Conservation (phyloP, 2,113 vertebrate genomes). For the Phrynosoma platyrhinos region DNA sequence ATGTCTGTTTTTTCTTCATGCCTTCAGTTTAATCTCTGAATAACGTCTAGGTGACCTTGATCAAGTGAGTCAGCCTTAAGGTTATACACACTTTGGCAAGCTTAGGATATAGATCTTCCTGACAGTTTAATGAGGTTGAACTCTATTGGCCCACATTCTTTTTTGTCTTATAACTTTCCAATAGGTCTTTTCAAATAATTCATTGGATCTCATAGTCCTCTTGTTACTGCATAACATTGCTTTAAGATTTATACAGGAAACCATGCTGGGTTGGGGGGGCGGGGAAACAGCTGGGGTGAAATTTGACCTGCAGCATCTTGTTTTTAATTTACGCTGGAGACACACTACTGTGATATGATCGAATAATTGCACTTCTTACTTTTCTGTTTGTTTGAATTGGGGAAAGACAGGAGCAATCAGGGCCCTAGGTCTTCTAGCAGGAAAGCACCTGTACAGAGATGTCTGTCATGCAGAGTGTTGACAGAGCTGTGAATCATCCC, state of each 20-base stretch:
- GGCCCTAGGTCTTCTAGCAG: slow-evolving; percentile 11
- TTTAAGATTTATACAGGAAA: background rate
- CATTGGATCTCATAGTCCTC: background rate
- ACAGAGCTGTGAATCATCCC: slow-evolving; percentile 8
- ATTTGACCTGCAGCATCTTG: background rate
- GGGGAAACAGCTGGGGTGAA: background rate
- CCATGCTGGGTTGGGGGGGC: background rate
- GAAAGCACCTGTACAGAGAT: background rate
- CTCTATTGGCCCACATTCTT: background rate
- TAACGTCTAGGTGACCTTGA: background rate
- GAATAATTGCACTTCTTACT: slow-evolving; percentile 13
- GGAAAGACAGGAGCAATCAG: background rate
- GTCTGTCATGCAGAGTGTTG: background rate
- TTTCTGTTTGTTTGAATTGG: background rate
- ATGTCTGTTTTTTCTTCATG: background rate
- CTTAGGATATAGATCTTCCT: background rate
- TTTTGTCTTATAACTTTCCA: slow-evolving; percentile 5
- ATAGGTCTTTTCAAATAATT: background rate
- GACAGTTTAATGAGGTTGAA: background rate
- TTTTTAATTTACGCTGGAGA: slow-evolving; percentile 21
- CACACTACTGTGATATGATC: background rate
- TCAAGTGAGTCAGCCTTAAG: background rate
- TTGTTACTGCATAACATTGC: background rate
- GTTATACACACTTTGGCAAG: background rate
- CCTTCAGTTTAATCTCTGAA: background rate